Percentiles rank a stretch among this genome's conserved stretches.
These are phyloP conservation scores for Clarias magur DNA, from an alignment of 2,113 vertebrate genomes.

Conservation along the genomic window DNA sequence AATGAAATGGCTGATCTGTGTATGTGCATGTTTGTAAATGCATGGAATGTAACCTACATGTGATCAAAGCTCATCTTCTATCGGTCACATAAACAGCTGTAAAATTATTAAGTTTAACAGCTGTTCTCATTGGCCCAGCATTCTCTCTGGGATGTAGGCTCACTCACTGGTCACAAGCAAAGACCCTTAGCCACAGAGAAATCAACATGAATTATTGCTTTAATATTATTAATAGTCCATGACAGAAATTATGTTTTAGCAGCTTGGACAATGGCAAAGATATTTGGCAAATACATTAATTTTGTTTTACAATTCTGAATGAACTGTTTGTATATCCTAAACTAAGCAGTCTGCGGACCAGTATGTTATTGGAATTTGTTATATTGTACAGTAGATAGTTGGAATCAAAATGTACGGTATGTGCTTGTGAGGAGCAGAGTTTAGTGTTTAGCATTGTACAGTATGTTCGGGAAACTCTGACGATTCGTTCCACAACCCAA, in stretches of 20 bases:
- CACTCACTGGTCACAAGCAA: background rate
- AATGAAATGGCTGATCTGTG: background rate
- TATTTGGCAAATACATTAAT: background rate
- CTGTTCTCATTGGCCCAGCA: background rate
- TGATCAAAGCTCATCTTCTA: conserved; percentile 18
- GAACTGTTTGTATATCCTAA: background rate
- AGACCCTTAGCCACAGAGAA: background rate
- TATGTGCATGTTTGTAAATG: conserved; percentile 25
- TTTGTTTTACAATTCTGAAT: background rate
- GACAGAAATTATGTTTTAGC: background rate
- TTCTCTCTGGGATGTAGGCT: background rate
- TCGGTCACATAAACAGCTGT: background rate
- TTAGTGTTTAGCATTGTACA: background rate
- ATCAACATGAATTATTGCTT: background rate
- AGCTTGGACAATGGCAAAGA: background rate
- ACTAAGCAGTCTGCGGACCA: background rate
- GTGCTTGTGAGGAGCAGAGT: background rate
- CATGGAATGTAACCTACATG: conserved; percentile 19
- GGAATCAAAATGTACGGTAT: background rate
- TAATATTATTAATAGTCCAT: background rate
- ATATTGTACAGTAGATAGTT: background rate
- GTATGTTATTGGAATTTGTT: background rate
- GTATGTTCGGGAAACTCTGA: no score
- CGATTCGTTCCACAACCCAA: no score
- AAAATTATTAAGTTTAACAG: background rate